phyloP scores from a whole-genome alignment of 2,888 invertebrate genomes.

The Polietes domitor region DNA sequence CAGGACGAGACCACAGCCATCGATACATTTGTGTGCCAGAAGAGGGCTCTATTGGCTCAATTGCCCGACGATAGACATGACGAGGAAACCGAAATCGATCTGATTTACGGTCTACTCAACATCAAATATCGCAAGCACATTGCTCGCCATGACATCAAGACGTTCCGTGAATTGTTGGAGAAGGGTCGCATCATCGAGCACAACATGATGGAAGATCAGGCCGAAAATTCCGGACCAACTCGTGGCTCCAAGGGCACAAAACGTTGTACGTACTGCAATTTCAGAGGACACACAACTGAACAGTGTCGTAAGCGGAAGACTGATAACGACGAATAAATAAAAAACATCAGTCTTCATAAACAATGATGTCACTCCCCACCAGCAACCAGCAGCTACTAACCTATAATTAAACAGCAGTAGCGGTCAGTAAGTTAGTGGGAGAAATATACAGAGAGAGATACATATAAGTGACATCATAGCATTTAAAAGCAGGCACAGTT shows the following conservation, averaged over 20 bases:
- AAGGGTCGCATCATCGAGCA: slow-evolving; percentile 76
- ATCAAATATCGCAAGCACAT: slow-evolving; percentile 75
- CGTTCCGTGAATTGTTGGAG: slow-evolving; percentile 75
- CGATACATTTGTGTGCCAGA: slow-evolving; percentile 76
- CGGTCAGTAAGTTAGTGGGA: background rate
- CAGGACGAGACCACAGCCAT: slow-evolving; percentile 70
- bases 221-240: slow-evolving; percentile 63
- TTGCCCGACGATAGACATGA: slow-evolving; percentile 77
- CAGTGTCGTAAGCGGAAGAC: slow-evolving; percentile 75
- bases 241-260: slow-evolving; percentile 68
- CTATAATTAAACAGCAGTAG: slow-evolving; percentile 54
- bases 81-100: slow-evolving; percentile 77
- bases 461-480: background rate
- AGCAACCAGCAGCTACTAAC: slow-evolving; percentile 60
- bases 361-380: background rate
- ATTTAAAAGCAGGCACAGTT: background rate
- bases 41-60: slow-evolving; percentile 76
- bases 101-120: slow-evolving; percentile 75
- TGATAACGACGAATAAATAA: slow-evolving; percentile 35
- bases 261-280: slow-evolving; percentile 77
- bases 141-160: slow-evolving; percentile 75
- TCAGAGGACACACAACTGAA: slow-evolving; percentile 75
- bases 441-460: background rate
- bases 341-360: background rate
- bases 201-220: slow-evolving; percentile 64